A percentile compares a stretch with the other conserved stretches of the same genome.
These are phyloP conservation scores for Tympanuchus pallidicinctus DNA, from an alignment of 2,113 vertebrate genomes.

Conservation along the genomic window DNA sequence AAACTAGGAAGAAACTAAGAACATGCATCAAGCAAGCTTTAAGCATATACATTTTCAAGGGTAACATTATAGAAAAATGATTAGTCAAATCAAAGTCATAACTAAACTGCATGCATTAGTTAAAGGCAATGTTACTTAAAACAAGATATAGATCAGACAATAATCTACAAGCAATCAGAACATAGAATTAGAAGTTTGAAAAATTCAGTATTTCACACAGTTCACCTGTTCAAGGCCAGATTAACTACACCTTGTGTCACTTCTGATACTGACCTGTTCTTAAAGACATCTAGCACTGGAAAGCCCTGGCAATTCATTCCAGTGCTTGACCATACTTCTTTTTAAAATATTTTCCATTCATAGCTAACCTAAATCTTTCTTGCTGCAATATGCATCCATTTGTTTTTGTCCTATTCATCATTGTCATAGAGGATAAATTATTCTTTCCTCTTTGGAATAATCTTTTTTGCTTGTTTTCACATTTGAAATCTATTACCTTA, in stretches of 20 bases:
- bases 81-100: background rate
- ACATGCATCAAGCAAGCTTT: background rate
- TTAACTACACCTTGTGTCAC: background rate
- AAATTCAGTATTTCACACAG: constrained; percentile 26
- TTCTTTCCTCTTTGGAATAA: constrained; percentile 5
- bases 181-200: background rate
- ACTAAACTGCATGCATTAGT: background rate
- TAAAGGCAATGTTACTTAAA: background rate
- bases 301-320: constrained; percentile 27
- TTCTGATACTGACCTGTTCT: background rate
- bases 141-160: background rate
- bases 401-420: constrained; percentile 37
- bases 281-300: constrained; percentile 6
- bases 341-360: constrained; percentile 13
- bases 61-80: background rate
- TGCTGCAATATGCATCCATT: background rate
- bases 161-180: background rate
- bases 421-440: constrained; percentile 1
- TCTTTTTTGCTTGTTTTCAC: constrained; percentile 23
- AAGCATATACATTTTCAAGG: background rate
- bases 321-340: background rate
- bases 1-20: background rate
- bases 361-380: constrained; percentile 46
- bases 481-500: constrained; percentile 34
- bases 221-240: background rate